Conservation (phyloP, 2,888 invertebrate species). For the Aphidius colemani region DNA sequence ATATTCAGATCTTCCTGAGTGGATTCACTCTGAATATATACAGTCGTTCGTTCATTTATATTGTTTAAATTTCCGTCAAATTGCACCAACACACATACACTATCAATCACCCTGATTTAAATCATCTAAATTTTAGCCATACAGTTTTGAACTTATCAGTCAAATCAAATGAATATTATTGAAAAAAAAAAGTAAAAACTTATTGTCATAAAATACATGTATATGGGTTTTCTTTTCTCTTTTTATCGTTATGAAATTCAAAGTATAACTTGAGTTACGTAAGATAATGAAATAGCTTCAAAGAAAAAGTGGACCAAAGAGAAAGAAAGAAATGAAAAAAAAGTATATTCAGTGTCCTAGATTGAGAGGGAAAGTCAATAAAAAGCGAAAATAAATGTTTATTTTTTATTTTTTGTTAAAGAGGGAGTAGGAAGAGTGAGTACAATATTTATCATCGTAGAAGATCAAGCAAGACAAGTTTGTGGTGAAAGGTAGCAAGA, state of each 20-base stretch:
- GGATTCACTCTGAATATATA: constrained; percentile 24
- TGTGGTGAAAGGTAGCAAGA: constrained; percentile 19
- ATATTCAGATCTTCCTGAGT: constrained; percentile 28
- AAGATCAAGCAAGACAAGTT: constrained; percentile 10
- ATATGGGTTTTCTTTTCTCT: too few relatives aligned
- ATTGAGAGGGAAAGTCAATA: constrained; percentile 30
- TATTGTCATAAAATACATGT: too few relatives aligned
- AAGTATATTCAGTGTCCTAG: neutral
- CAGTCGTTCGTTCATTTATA: constrained; percentile 20
- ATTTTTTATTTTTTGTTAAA: too few relatives aligned
- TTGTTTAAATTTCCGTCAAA: constrained; percentile 40
- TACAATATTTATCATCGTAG: neutral
- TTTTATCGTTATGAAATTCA: neutral
- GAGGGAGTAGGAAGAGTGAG: constrained; percentile 14
- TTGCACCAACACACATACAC: constrained; percentile 13
- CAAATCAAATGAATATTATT: too few relatives aligned
- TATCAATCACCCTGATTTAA: neutral
- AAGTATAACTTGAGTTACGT: neutral
- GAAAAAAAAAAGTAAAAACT: too few relatives aligned
- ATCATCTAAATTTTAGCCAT: neutral
- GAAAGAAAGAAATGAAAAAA: neutral
- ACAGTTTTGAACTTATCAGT: too few relatives aligned
- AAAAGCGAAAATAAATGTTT: constrained; percentile 17
- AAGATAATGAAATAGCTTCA: neutral
- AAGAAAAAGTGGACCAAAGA: constrained; percentile 16